Evolutionary conservation across 2,113 vertebrate species (phyloP), one percentile per base, ranked within the genome.

Genomic region (Leiothrix lutea): DNA sequence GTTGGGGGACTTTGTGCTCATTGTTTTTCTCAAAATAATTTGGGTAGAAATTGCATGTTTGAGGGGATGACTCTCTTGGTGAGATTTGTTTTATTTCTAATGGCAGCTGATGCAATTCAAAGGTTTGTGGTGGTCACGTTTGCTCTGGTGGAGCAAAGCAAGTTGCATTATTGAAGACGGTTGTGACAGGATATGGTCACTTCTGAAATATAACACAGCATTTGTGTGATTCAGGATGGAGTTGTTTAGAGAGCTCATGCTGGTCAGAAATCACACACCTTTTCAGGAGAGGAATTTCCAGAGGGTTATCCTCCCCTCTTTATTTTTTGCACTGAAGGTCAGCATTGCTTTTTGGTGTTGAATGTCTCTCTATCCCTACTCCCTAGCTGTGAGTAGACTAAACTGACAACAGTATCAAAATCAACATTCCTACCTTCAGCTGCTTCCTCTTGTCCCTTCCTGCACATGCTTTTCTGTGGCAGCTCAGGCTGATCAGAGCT

Each of bases 221-320:
- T 77, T 69, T 69, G 13, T 72, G 40, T 72, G 48, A 12, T 57
- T 67, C 14, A 29, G 57, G 47, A 56, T 78, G 69, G 73, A 42
- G 33, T 51, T 0, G 1, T 47, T 82, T 20, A 35, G 54, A 51
- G n/a, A 65, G 45, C 31, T 77, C 17, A 10, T 44, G 31, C 36
- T 57, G 40, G 7, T 35, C 33, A 31, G 31, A 69, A 89, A 48
- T 80, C 58, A 44, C 50, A 23, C 13, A 61, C 13, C 31, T 73
- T 65, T 70, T 65, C 0, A 0, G 9, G 38, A 50, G 22, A 26
- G 23, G 9, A 20, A 5, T 67, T 94, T 85, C 6, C 10, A 40
- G 54, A 45, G 26, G 21, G 15, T 74, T 64, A 9, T 70, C 3
- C 4, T 87, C 7, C 6, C 11, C 6, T 65, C 28, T 40, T 54